Evolutionary conservation across 2,888 invertebrate genomes (phyloP).

Genomic region (Andrena hattorfiana): DNA sequence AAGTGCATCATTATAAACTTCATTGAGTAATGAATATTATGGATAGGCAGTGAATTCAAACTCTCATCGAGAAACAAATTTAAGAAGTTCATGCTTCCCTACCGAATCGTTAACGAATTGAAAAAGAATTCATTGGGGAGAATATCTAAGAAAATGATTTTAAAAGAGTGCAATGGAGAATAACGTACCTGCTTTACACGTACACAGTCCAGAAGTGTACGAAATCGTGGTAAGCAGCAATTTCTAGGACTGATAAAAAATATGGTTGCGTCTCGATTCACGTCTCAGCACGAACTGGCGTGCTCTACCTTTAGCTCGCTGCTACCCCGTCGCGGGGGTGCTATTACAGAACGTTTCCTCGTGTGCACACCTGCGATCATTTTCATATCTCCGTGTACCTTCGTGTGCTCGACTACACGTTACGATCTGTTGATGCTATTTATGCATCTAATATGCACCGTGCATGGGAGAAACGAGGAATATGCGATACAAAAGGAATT

Average conservation of each 20-base stretch:
- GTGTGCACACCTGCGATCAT: slow-evolving; percentile 65
- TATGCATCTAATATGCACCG: slow-evolving; percentile 29
- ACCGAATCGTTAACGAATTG: too few relatives aligned
- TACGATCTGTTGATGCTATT: slow-evolving; percentile 27
- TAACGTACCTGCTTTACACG: slow-evolving; percentile 52
- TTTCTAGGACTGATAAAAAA: slow-evolving; percentile 62
- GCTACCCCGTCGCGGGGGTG: slow-evolving; percentile 60
- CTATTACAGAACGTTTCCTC: slow-evolving; percentile 66
- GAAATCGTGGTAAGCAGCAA: slow-evolving; percentile 37
- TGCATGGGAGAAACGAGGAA: background rate
- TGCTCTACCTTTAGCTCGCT: slow-evolving; percentile 67
- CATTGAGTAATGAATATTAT: too few relatives aligned
- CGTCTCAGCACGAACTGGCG: slow-evolving; percentile 83
- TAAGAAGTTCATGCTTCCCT: too few relatives aligned
- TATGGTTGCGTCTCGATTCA: slow-evolving; percentile 79
- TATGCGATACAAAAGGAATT: background rate
- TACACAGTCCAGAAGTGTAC: slow-evolving; percentile 15
- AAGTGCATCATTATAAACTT: too few relatives aligned
- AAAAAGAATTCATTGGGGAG: background rate
- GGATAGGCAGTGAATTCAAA: too few relatives aligned
- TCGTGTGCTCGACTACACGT: slow-evolving; percentile 29
- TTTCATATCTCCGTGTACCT: slow-evolving; percentile 60
- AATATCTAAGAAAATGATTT: background rate
- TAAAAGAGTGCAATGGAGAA: background rate
- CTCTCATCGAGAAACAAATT: too few relatives aligned